Percentiles rank a stretch among this genome's conserved stretches.
phyloP scores from a whole-genome alignment of 2,888 invertebrate genomes.

The Erebia palarica region DNA sequence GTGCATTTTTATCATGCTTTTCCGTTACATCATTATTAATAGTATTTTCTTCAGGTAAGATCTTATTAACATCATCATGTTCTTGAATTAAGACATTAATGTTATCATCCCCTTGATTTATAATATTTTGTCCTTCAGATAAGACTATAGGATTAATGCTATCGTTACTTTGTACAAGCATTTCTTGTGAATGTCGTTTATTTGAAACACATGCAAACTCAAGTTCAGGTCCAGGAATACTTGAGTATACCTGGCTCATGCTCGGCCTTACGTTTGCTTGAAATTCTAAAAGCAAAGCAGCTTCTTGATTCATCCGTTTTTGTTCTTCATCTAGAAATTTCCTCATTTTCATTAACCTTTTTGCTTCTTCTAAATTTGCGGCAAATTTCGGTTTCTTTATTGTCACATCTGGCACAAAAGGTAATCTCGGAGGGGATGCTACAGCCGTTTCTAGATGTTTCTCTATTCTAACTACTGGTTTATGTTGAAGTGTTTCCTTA shows the following conservation, averaged over 20 bases:
- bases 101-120: background rate
- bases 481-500: constrained; percentile 51
- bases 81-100: background rate
- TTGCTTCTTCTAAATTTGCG: constrained; percentile 86
- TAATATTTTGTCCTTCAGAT: background rate
- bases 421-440: constrained; percentile 62
- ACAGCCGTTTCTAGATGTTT: constrained; percentile 68
- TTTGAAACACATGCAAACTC: constrained; percentile 72
- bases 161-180: constrained; percentile 40
- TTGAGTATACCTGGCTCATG: constrained; percentile 76
- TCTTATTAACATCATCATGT: background rate
- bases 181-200: constrained; percentile 44
- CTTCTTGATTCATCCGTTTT: constrained; percentile 78
- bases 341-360: constrained; percentile 85
- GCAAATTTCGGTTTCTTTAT: constrained; percentile 87
- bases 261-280: constrained; percentile 77
- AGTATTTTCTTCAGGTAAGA: background rate
- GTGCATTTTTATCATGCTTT: background rate
- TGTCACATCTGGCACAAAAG: constrained; percentile 75
- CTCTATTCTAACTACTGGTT: constrained; percentile 66
- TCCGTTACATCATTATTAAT: background rate
- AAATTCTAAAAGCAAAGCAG: constrained; percentile 73
- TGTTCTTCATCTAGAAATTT: constrained; percentile 85
- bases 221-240: constrained; percentile 74
- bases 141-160: constrained; percentile 19